phyloP scores from a whole-genome alignment of 2,888 invertebrate genomes.

The Cantharis rustica region DNA sequence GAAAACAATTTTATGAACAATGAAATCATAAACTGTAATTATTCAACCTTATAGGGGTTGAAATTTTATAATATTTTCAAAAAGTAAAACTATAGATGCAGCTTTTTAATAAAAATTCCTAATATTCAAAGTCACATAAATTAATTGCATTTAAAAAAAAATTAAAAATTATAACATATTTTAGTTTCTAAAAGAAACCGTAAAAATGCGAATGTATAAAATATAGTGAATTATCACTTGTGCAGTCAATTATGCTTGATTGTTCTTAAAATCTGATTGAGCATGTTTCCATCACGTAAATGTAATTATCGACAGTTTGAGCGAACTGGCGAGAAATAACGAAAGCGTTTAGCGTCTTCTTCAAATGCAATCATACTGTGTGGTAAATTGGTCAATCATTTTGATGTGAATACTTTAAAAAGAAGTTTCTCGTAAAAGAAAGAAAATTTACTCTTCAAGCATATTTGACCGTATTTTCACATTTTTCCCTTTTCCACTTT shows the following conservation, averaged over 20 bases:
- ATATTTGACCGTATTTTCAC: not conserved
- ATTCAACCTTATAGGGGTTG: too few relatives aligned
- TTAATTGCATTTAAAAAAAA: too few relatives aligned
- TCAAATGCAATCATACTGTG: not conserved
- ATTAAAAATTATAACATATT: too few relatives aligned
- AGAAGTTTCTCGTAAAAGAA: not conserved
- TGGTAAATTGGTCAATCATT: not conserved
- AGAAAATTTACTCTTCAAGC: not conserved
- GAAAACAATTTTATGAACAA: too few relatives aligned
- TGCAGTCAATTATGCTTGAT: not conserved
- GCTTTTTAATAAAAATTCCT: too few relatives aligned
- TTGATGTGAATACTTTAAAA: not conserved
- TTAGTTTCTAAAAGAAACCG: too few relatives aligned
- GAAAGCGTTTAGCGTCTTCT: not conserved
- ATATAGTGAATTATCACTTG: not conserved
- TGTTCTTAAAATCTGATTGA: not conserved
- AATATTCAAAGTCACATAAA: too few relatives aligned
- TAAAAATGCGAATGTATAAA: too few relatives aligned
- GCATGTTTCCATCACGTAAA: not conserved
- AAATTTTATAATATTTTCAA: too few relatives aligned
- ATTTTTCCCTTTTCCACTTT: not conserved
- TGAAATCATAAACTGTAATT: too few relatives aligned
- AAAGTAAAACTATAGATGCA: too few relatives aligned
- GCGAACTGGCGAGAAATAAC: not conserved
- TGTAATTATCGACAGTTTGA: not conserved